Conservation (phyloP, 2,113 vertebrate species). For the Craseonycteris thonglongyai region DNA sequence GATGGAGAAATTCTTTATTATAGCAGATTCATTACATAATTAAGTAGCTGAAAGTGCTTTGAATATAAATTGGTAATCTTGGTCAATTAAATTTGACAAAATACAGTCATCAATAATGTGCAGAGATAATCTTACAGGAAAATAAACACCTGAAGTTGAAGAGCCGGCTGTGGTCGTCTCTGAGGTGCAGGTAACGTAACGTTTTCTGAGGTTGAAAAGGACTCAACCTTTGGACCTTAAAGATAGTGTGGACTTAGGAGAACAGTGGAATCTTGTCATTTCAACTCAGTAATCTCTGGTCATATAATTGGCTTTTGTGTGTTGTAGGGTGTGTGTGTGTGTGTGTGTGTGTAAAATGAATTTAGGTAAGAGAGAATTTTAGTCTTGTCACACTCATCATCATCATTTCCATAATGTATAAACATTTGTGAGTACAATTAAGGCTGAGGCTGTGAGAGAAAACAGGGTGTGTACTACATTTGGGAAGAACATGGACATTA, state of each 20-base stretch:
- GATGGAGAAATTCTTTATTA: not conserved
- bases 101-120: not conserved
- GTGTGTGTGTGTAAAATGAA: not conserved
- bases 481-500: not conserved
- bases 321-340: not conserved
- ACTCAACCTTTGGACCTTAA: not conserved
- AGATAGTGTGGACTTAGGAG: not conserved
- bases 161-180: not conserved
- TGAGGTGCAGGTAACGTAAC: not conserved
- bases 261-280: not conserved
- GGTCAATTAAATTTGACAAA: not conserved
- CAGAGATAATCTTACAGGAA: not conserved
- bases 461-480: not conserved
- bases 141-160: not conserved
- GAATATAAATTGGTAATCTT: not conserved
- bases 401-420: not conserved
- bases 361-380: not conserved
- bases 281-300: not conserved
- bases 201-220: not conserved
- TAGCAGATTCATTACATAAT: not conserved
- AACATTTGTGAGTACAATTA: not conserved
- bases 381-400: not conserved
- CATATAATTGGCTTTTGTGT: not conserved
- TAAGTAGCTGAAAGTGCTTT: not conserved
- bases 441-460: not conserved